Evolutionary conservation across 2,797 vertebrate genomes (phyloP).

Genomic region (Pantherophis vulpinus): DNA sequence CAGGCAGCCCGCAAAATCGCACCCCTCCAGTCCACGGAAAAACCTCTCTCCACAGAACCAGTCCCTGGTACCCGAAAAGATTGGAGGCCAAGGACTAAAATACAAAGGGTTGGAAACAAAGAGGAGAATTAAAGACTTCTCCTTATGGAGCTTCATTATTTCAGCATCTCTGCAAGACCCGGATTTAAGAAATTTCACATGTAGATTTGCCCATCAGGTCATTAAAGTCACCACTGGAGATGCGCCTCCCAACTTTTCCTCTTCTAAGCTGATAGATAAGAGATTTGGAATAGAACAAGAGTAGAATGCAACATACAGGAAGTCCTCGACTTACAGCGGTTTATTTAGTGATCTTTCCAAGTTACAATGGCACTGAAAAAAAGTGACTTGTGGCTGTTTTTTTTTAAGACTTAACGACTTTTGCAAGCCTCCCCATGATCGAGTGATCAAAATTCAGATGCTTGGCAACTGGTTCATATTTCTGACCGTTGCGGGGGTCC

Average conservation of each 20-base stretch:
- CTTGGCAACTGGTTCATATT: background rate
- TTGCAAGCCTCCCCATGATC: background rate
- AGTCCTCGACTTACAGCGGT: background rate
- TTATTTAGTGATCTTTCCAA: background rate
- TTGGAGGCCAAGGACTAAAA: background rate
- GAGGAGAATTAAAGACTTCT: background rate
- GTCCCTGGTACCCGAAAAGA: too few relatives aligned
- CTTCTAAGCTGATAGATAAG: too few relatives aligned
- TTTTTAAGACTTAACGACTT: background rate
- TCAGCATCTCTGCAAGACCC: background rate
- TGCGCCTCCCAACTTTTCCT: background rate
- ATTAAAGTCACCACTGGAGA: background rate
- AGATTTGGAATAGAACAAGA: background rate
- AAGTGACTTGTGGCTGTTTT: background rate
- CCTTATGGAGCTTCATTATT: background rate
- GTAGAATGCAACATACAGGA: too few relatives aligned
- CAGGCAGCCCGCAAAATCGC: too few relatives aligned
- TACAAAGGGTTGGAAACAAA: background rate
- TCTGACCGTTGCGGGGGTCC: rapidly evolving
- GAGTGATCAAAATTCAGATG: background rate
- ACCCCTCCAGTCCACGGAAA: too few relatives aligned
- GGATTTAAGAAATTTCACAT: background rate
- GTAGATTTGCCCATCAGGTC: background rate
- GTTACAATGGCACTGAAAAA: background rate
- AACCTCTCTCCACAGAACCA: too few relatives aligned